Evolutionary conservation across 2,113 vertebrate species (phyloP).

Genomic region (Psittacara wagleri): DNA sequence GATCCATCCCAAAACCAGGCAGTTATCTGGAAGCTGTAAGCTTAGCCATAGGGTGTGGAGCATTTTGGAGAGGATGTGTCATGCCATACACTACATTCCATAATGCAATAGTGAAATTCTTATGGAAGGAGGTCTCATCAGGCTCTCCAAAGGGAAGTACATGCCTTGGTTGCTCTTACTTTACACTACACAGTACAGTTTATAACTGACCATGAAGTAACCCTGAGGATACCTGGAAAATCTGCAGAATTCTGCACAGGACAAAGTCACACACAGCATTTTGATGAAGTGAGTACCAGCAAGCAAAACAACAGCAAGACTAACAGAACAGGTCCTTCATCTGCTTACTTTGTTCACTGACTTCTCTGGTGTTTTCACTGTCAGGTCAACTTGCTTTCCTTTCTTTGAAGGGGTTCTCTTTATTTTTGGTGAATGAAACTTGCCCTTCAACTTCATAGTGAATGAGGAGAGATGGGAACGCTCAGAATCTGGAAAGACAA

Average conservation of each 20-base stretch:
- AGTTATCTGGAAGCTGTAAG: neutral
- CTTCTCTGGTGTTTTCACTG: slow-evolving; percentile 88
- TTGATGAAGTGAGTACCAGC: neutral
- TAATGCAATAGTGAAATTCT: neutral
- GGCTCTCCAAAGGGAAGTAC: neutral
- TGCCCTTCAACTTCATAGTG: slow-evolving; percentile 98
- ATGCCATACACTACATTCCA: neutral
- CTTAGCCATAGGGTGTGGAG: neutral
- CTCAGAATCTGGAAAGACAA: slow-evolving; percentile 85
- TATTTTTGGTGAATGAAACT: slow-evolving; percentile 98
- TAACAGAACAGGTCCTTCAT: neutral
- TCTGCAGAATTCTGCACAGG: neutral
- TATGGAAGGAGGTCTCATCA: slow-evolving; percentile 10
- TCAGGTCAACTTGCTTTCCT: slow-evolving; percentile 87
- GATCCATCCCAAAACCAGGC: slow-evolving; percentile 17
- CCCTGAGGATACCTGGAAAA: neutral
- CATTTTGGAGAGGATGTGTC: neutral
- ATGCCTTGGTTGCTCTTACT: neutral
- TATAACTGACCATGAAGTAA: neutral
- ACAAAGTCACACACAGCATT: neutral
- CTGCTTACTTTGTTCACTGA: slow-evolving; percentile 88
- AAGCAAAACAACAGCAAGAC: neutral
- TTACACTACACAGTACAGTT: neutral
- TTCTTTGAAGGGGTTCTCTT: slow-evolving; percentile 97
- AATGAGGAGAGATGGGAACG: slow-evolving; percentile 96